Conservation (phyloP, 2,888 invertebrate species). For the Aleiodes leptofemur region DNA sequence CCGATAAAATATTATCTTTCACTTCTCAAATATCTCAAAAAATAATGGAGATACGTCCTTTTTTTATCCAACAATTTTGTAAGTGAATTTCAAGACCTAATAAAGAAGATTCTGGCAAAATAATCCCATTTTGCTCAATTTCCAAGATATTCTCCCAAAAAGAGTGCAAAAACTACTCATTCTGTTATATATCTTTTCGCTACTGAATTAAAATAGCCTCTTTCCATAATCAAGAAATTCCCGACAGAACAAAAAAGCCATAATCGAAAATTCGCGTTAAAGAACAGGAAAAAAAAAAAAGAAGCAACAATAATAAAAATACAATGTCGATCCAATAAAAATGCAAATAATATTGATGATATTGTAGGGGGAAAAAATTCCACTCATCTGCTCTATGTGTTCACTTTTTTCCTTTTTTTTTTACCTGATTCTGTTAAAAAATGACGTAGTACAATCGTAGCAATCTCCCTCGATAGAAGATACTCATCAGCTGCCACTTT, state of each 20-base stretch:
- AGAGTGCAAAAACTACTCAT: no score
- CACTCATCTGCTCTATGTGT: not conserved
- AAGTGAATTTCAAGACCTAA: no score
- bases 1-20: no score
- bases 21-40: no score
- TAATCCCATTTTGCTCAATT: no score
- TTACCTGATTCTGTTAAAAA: constrained; percentile 16
- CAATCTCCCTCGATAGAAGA: constrained; percentile 27
- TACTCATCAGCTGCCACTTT: constrained; percentile 40
- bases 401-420: not conserved
- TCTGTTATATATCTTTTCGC: no score
- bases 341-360: constrained; percentile 59
- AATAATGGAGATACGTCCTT: no score
- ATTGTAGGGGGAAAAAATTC: constrained; percentile 36
- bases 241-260: not conserved
- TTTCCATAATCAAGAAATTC: no score
- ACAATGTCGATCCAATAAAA: constrained; percentile 54
- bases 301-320: constrained; percentile 18
- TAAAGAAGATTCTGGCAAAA: no score
- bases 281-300: constrained; percentile 51
- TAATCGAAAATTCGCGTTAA: constrained; percentile 37
- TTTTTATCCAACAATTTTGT: no score
- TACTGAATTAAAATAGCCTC: no score
- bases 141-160: no score
- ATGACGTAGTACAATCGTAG: constrained; percentile 25